Evolutionary conservation across 2,797 vertebrate species (phyloP).

Genomic region (Eurystomus glaucurus): DNA sequence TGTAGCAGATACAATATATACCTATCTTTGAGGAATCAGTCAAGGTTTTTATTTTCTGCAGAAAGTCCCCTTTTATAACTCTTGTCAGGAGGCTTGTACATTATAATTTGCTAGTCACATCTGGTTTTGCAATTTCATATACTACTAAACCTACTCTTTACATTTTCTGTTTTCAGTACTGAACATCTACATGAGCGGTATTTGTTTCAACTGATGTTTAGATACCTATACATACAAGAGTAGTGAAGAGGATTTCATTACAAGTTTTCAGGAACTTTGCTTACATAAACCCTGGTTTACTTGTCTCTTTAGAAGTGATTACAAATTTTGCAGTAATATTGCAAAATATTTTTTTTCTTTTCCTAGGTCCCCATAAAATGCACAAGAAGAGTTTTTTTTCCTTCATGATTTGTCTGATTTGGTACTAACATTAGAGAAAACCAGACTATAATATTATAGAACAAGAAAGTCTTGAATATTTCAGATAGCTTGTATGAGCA

Average conservation of each 20-base stretch:
- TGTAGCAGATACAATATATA: background rate
- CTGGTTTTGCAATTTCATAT: rapidly evolving
- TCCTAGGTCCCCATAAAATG: background rate
- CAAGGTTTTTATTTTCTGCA: background rate
- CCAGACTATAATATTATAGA: background rate
- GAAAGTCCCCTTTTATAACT: background rate
- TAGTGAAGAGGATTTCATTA: background rate
- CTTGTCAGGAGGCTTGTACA: background rate
- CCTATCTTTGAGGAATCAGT: background rate
- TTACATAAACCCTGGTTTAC: background rate
- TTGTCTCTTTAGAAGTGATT: background rate
- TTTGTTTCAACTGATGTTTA: background rate
- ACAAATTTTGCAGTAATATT: background rate
- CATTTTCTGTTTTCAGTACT: background rate
- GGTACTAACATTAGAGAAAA: background rate
- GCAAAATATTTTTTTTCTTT: background rate
- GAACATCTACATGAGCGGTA: background rate
- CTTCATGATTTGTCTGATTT: background rate
- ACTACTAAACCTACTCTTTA: background rate
- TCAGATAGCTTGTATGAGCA: background rate
- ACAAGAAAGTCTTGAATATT: background rate
- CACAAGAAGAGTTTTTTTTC: background rate
- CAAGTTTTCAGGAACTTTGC: background rate
- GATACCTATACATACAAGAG: background rate
- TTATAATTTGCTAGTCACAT: background rate